Conservation (phyloP, 2,888 invertebrate genomes). For the Hipparchia semele region DNA sequence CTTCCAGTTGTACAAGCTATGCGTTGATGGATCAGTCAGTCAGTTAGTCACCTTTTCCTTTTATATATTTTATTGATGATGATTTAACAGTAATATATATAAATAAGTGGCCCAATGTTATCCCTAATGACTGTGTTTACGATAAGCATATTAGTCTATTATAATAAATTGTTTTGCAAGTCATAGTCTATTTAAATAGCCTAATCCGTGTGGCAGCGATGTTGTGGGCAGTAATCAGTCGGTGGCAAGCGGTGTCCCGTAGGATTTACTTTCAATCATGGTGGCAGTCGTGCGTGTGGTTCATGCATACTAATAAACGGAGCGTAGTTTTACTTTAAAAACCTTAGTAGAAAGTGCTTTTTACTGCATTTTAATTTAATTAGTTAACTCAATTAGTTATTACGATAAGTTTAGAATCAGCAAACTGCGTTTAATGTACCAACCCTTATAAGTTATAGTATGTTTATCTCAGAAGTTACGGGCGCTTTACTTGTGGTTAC, state of each 20-base stretch:
- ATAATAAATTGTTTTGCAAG: background rate
- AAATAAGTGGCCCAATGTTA: too few species aligned
- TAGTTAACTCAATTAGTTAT: too few species aligned
- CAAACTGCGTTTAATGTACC: background rate
- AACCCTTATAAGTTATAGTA: too few species aligned
- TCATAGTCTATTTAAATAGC: conserved; percentile 34
- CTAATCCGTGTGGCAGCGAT: conserved; percentile 60
- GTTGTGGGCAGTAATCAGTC: conserved; percentile 71
- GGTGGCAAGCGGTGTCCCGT: conserved; percentile 61
- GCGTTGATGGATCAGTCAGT: too few species aligned
- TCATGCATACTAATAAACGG: conserved; percentile 82
- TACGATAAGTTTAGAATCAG: background rate
- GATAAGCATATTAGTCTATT: conserved; percentile 37
- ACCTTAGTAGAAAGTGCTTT: background rate
- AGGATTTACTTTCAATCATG: conserved; percentile 81
- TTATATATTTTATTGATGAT: too few species aligned
- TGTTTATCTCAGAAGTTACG: too few species aligned
- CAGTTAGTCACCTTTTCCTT: too few species aligned
- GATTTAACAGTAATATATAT: too few species aligned
- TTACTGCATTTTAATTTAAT: background rate
- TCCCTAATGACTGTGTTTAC: too few species aligned
- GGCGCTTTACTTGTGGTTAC: too few species aligned
- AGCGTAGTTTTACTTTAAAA: conserved; percentile 41
- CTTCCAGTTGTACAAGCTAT: too few species aligned
- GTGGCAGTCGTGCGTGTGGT: conserved; percentile 63